A percentile compares a stretch with the other conserved stretches of the same genome.
Evolutionary conservation across 2,797 vertebrate genomes (phyloP).

Genomic region (Leuciscus waleckii): DNA sequence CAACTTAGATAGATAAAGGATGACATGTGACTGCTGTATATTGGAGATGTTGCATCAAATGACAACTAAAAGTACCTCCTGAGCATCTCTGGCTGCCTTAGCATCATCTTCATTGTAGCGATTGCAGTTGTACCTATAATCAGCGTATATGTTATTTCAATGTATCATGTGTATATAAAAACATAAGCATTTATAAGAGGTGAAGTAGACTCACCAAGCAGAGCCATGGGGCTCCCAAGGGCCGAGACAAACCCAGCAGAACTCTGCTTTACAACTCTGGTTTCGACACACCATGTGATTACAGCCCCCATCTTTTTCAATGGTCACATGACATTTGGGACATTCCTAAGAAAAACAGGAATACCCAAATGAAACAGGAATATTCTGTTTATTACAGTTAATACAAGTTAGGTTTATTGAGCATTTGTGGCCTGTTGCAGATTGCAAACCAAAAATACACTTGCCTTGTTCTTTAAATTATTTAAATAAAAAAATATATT

Average conservation of each 20-base stretch:
- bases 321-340: conserved; percentile 99
- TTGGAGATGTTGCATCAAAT: background rate
- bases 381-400: background rate
- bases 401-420: background rate
- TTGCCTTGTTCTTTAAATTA: background rate
- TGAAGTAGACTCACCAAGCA: conserved; percentile 88
- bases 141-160: background rate
- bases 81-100: conserved; percentile 97
- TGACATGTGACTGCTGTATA: background rate
- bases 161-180: background rate
- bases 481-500: background rate
- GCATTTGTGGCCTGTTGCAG: background rate
- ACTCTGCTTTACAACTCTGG: conserved; percentile 99
- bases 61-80: conserved; percentile 84
- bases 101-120: conserved; percentile 99
- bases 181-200: background rate
- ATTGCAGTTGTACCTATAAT: conserved; percentile 98
- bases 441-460: background rate
- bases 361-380: background rate
- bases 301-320: conserved; percentile 98
- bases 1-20: background rate
- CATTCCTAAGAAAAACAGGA: conserved; percentile 85
- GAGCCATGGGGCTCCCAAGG: conserved; percentile 99
- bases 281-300: conserved; percentile 99
- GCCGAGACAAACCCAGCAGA: conserved; percentile 99